Conservation (phyloP, 2,113 vertebrate species). For the Dasyprocta punctata region DNA sequence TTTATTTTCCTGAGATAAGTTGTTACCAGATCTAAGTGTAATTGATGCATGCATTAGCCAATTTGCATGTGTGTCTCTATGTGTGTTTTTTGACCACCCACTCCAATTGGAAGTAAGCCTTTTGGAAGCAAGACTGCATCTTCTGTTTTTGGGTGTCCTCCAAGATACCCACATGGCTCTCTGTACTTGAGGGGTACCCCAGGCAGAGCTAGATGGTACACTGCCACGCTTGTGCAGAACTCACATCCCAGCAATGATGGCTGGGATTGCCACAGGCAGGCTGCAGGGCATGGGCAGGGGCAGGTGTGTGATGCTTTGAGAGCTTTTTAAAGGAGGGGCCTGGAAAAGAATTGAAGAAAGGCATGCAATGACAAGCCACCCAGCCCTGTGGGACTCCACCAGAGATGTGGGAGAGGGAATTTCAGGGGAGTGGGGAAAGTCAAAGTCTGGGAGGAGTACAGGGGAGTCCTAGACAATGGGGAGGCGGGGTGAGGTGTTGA, state of each 20-base stretch:
- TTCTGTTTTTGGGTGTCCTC: neutral
- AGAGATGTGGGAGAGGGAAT: conserved; percentile 52
- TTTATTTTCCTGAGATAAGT: neutral
- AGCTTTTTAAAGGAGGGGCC: conserved; percentile 64
- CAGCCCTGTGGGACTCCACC: conserved; percentile 62
- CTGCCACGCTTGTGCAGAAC: neutral
- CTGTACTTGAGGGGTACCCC: neutral
- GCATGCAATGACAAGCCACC: conserved; percentile 74
- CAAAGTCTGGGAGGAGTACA: conserved; percentile 42
- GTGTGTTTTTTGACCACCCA: neutral
- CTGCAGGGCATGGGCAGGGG: conserved; percentile 13
- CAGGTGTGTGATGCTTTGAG: conserved; percentile 69
- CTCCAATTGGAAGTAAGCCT: neutral
- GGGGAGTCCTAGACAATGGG: conserved; percentile 59
- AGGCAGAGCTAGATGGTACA: neutral
- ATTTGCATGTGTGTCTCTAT: neutral
- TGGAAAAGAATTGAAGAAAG: conserved; percentile 43
- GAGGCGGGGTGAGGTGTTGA: conserved; percentile 66
- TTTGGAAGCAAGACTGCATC: conserved; percentile 6
- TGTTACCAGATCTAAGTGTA: neutral
- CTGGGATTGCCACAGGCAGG: neutral
- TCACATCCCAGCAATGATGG: neutral
- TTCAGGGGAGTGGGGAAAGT: conserved; percentile 65
- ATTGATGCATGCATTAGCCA: neutral
- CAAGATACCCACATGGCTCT: neutral